Percentiles rank a stretch among this genome's conserved stretches.
These are phyloP conservation scores for Gymnoscopelus microlampas DNA, from an alignment of 2,797 vertebrate species.

Conservation along the genomic window DNA sequence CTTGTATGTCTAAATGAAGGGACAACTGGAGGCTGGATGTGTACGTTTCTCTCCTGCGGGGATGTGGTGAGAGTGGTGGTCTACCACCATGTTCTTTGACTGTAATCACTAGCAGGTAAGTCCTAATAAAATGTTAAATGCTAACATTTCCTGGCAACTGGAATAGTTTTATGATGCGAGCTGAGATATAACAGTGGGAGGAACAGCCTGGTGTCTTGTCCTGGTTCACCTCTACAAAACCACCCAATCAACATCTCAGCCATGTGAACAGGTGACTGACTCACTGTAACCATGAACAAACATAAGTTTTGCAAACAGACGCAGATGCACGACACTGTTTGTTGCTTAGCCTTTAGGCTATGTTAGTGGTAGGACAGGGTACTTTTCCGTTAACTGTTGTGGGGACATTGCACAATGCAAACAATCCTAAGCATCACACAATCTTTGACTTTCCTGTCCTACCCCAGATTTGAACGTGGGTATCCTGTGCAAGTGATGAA, in stretches of 20 bases:
- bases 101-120: background rate
- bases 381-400: slow-evolving; percentile 30
- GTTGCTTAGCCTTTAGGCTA: too few species aligned
- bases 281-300: background rate
- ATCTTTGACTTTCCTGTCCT: background rate
- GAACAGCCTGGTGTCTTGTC: background rate
- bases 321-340: too few species aligned
- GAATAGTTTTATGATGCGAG: too few species aligned
- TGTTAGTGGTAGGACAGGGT: background rate
- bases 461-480: too few species aligned
- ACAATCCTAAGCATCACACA: background rate
- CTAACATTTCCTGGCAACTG: background rate
- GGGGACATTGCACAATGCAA: slow-evolving; percentile 29
- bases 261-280: background rate
- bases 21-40: too few species aligned
- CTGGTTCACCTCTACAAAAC: background rate
- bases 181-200: too few species aligned
- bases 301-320: too few species aligned
- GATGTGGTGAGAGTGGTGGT: background rate
- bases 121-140: background rate
- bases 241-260: background rate
- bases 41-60: background rate
- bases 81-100: too few species aligned
- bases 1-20: too few species aligned
- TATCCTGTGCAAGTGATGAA: too few species aligned